A percentile compares a stretch with the other conserved stretches of the same genome.
Evolutionary conservation across 1,140 invertebrate genomes (phyloP).

Genomic region (Hycleus cichorii): DNA sequence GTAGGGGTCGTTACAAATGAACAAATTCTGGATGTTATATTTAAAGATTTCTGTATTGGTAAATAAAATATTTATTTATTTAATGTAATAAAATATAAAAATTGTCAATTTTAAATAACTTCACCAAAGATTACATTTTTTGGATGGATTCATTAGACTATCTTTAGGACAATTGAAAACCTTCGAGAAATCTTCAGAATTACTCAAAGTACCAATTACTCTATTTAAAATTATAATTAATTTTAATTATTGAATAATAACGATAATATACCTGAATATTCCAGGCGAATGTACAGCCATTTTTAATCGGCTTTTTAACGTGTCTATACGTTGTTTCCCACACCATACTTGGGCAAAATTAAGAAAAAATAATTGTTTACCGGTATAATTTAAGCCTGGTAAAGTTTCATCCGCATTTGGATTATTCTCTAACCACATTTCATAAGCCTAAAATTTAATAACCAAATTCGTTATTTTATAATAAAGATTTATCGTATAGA

Average conservation of each 20-base stretch:
- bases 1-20: conserved; percentile 69
- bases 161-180: conserved; percentile 61
- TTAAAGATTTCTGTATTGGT: conserved; percentile 79
- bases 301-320: conserved; percentile 66
- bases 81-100: conserved; percentile 5
- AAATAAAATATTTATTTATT: conserved; percentile 53
- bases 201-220: conserved; percentile 75
- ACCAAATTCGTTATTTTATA: neutral
- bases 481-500: conserved; percentile 10
- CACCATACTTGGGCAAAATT: conserved; percentile 69
- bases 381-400: conserved; percentile 65
- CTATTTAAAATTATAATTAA: conserved; percentile 28
- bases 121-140: conserved; percentile 79
- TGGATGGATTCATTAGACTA: conserved; percentile 68
- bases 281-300: conserved; percentile 81
- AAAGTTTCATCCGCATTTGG: conserved; percentile 52
- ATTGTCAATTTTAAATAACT: conserved; percentile 4
- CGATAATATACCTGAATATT: conserved; percentile 48
- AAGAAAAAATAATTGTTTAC: conserved; percentile 72
- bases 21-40: conserved; percentile 76
- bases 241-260: conserved; percentile 2
- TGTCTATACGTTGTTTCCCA: conserved; percentile 77
- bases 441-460: conserved; percentile 49
- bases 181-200: conserved; percentile 69
- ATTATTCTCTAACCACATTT: conserved; percentile 51